Evolutionary conservation across 2,888 invertebrate genomes (phyloP).

Genomic region (Perdita meconis): DNA sequence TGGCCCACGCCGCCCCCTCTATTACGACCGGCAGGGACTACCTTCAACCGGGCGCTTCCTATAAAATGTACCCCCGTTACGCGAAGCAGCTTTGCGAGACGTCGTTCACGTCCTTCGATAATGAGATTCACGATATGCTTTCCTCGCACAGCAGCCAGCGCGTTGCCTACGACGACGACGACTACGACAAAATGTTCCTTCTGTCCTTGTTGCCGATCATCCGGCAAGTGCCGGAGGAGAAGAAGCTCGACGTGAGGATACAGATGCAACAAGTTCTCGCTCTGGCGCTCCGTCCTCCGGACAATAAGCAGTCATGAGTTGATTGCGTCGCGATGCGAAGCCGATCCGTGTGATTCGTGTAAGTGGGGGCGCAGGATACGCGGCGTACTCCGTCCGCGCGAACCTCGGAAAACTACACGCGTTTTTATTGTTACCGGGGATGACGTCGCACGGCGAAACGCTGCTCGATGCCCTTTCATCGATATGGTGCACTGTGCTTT

Average conservation of each 20-base stretch:
- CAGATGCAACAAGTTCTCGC: constrained; percentile 81
- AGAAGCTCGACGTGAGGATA: constrained; percentile 81
- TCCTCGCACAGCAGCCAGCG: constrained; percentile 76
- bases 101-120: constrained; percentile 76
- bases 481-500: not conserved
- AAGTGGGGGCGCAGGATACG: not conserved
- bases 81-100: constrained; percentile 77
- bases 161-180: constrained; percentile 76
- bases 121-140: constrained; percentile 77
- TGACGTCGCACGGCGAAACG: no score
- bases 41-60: constrained; percentile 62
- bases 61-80: constrained; percentile 70
- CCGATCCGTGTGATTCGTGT: not conserved
- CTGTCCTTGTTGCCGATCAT: constrained; percentile 79
- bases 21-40: constrained; percentile 62
- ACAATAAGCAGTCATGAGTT: constrained; percentile 41
- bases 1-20: constrained; percentile 66
- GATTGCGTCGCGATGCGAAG: not conserved
- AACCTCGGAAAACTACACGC: not conserved
- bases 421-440: not conserved
- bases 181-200: constrained; percentile 82
- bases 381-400: constrained; percentile 1
- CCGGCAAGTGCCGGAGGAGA: constrained; percentile 79
- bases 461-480: not conserved
- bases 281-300: constrained; percentile 67